Percentiles rank a stretch among this genome's conserved stretches.
phyloP scores from a whole-genome alignment of 2,113 vertebrate genomes.

The Marcusenius ussheri region DNA sequence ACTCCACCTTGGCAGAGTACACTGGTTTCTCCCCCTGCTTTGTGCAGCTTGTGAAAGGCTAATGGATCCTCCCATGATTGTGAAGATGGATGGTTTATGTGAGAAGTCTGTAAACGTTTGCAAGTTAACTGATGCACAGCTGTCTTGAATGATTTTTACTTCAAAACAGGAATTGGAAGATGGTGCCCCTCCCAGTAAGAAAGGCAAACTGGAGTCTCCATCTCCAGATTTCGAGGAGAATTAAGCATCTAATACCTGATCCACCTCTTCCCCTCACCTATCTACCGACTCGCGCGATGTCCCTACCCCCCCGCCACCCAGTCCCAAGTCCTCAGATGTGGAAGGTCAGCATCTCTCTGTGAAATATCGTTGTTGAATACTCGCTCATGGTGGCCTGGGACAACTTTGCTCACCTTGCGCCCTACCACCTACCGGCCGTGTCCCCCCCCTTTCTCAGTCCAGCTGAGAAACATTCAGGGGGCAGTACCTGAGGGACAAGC shows the following conservation, averaged over 20 bases:
- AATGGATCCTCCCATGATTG: not conserved
- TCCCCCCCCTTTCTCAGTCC: not conserved
- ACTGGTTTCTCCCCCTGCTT: not conserved
- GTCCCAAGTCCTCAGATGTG: not conserved
- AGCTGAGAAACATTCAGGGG: not conserved
- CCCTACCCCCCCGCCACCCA: not conserved
- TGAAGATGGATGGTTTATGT: not conserved
- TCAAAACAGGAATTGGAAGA: slow-evolving; percentile 74
- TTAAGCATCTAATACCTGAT: slow-evolving; percentile 57
- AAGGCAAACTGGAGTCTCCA: slow-evolving; percentile 84
- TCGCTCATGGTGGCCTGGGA: slow-evolving; percentile 2
- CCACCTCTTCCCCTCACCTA: slow-evolving; percentile 26
- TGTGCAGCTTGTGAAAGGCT: not conserved
- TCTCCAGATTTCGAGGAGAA: slow-evolving; percentile 83
- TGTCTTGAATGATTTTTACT: not conserved
- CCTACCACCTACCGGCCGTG: not conserved
- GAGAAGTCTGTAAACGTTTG: not conserved
- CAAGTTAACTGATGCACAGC: not conserved
- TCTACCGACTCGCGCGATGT: not conserved
- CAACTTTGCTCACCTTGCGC: not conserved
- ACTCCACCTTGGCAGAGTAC: not conserved
- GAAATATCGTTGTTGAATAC: not conserved
- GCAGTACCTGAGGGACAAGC: not conserved
- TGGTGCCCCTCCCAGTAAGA: slow-evolving; percentile 83
- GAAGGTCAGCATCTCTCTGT: slow-evolving; percentile 8